Evolutionary conservation across 2,888 invertebrate genomes (phyloP).

Genomic region (Dione vanillae): DNA sequence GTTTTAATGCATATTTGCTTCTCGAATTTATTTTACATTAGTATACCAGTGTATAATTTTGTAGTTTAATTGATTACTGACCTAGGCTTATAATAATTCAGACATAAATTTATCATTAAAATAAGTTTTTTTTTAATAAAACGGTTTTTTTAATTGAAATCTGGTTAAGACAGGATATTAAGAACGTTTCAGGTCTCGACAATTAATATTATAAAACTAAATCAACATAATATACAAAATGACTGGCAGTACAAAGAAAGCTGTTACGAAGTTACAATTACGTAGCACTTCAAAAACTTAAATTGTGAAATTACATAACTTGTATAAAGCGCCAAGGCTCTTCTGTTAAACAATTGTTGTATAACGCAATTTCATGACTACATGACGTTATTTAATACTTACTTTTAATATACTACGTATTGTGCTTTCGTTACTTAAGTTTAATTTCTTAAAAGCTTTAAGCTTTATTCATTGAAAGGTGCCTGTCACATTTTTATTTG

Average conservation of each 20-base stretch:
- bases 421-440: not conserved
- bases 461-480: constrained; percentile 5
- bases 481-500: not conserved
- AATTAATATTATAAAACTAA: not conserved
- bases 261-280: constrained; percentile 12
- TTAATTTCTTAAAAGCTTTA: not conserved
- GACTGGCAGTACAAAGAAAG: not conserved
- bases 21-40: constrained; percentile 39
- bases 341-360: constrained; percentile 1
- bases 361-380: not conserved
- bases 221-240: not conserved
- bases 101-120: not conserved
- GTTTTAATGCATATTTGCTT: constrained; percentile 34
- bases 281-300: constrained; percentile 12
- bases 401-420: not conserved
- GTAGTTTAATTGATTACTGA: not conserved
- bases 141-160: too few relatives aligned
- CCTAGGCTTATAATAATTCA: not conserved
- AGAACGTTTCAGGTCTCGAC: not conserved
- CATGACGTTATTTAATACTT: not conserved
- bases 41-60: constrained; percentile 5
- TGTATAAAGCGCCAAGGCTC: constrained; percentile 2
- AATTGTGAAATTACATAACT: constrained; percentile 13
- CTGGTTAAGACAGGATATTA: too few relatives aligned
- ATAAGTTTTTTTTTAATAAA: too few relatives aligned